phyloP scores from a whole-genome alignment of 2,797 vertebrate species.

The Chelon auratus region DNA sequence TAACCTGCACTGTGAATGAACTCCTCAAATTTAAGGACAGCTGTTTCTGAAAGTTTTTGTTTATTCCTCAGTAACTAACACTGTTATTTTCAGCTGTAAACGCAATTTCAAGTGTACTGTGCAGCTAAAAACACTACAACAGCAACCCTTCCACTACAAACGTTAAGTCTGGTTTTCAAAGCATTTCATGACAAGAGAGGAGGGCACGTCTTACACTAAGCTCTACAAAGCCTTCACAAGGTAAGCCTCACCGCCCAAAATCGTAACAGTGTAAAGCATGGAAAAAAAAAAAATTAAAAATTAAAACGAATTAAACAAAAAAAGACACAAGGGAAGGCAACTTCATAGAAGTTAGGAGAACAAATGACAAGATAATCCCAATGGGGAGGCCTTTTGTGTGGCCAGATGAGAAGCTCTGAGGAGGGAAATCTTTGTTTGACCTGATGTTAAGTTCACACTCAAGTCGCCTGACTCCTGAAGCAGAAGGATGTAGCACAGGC shows the following conservation, averaged over 20 bases:
- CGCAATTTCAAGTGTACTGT: constrained; percentile 34
- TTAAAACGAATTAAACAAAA: constrained; percentile 26
- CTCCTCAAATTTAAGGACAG: neutral
- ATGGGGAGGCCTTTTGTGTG: constrained; percentile 85
- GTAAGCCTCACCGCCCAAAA: constrained; percentile 64
- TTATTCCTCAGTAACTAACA: constrained; percentile 19
- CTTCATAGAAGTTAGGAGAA: constrained; percentile 98
- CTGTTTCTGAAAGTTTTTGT: constrained; percentile 1
- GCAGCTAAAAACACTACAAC: constrained; percentile 45
- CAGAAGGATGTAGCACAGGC: constrained; percentile 33
- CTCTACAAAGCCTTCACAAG: constrained; percentile 30
- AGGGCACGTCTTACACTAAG: constrained; percentile 8
- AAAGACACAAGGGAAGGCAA: constrained; percentile 87
- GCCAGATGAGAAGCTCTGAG: constrained; percentile 74
- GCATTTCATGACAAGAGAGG: constrained; percentile 26
- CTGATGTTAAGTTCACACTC: constrained; percentile 25
- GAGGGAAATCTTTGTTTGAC: constrained; percentile 64
- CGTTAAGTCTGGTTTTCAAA: constrained; percentile 3
- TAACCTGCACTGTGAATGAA: neutral
- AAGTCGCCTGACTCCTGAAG: constrained; percentile 30
- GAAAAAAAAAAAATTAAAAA: constrained; percentile 57
- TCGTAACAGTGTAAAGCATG: constrained; percentile 75
- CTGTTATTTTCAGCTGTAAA: constrained; percentile 39
- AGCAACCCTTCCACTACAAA: constrained; percentile 25
- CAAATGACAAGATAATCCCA: constrained; percentile 85